phyloP scores from a whole-genome alignment of 2,888 invertebrate species.

The Ernsta delagoae region DNA sequence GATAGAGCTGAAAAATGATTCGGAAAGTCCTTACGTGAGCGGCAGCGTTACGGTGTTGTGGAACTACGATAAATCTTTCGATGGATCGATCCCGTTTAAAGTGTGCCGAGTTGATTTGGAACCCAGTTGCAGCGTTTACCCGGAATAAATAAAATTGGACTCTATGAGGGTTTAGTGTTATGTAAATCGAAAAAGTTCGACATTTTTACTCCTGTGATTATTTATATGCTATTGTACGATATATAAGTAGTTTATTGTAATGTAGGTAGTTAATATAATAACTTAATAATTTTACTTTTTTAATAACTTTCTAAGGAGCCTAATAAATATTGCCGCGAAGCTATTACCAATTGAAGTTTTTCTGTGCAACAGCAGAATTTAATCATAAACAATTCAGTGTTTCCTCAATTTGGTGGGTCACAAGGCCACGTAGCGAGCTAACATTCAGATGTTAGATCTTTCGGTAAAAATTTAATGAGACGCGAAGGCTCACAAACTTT shows the following conservation, averaged over 20 bases:
- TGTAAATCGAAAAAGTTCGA: neutral
- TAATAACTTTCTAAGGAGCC: too few relatives aligned
- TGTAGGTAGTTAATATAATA: too few relatives aligned
- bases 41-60: slow-evolving; percentile 64
- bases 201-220: neutral
- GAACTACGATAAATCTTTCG: slow-evolving; percentile 66
- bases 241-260: slow-evolving; percentile 3
- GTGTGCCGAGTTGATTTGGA: slow-evolving; percentile 67
- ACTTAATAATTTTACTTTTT: too few relatives aligned
- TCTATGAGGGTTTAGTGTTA: neutral
- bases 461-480: slow-evolving; percentile 26
- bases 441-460: slow-evolving; percentile 17
- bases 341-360: too few relatives aligned
- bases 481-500: slow-evolving; percentile 16
- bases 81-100: slow-evolving; percentile 59
- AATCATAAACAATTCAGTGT: slow-evolving; percentile 1
- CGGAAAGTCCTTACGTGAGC: slow-evolving; percentile 51
- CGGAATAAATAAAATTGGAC: slow-evolving; percentile 5
- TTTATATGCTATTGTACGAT: neutral
- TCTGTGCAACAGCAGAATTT: neutral
- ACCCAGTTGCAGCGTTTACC: slow-evolving; percentile 22
- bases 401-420: slow-evolving; percentile 27
- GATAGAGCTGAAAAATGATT: slow-evolving; percentile 58
- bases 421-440: slow-evolving; percentile 13
- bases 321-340: too few relatives aligned